Conservation (phyloP, 2,888 invertebrate genomes). For the Lamellibrachia columna region DNA sequence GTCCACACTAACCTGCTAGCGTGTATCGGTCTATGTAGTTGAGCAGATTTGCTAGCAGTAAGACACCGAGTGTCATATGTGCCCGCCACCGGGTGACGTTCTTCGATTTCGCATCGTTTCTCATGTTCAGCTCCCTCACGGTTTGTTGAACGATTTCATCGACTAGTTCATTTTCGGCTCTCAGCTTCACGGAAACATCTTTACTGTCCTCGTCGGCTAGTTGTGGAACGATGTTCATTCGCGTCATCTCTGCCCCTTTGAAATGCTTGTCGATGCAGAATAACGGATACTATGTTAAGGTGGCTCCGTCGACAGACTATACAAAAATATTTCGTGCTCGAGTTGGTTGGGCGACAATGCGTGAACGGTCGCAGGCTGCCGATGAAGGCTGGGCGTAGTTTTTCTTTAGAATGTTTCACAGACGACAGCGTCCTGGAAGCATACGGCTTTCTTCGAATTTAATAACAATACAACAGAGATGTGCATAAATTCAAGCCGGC, state of each 20-base stretch:
- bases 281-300: background rate
- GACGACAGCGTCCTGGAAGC: no score
- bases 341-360: background rate
- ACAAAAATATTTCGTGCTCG: background rate
- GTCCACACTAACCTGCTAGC: slow-evolving; percentile 39
- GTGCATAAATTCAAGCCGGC: no score
- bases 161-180: background rate
- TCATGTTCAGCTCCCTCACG: background rate
- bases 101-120: background rate
- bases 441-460: no score
- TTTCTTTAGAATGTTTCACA: no score
- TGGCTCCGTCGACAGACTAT: background rate
- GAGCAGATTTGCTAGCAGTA: slow-evolving; percentile 78
- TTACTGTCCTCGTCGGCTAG: background rate
- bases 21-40: slow-evolving; percentile 69
- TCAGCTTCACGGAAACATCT: background rate
- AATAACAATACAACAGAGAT: no score
- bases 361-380: background rate
- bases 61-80: background rate
- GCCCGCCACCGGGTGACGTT: background rate
- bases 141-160: background rate
- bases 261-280: background rate
- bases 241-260: background rate
- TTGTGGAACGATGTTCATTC: background rate
- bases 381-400: no score